A percentile compares a stretch with the other conserved stretches of the same genome.
These are phyloP conservation scores for Brachionus plicatilis DNA, from an alignment of 1,140 invertebrate species.

Conservation along the genomic window DNA sequence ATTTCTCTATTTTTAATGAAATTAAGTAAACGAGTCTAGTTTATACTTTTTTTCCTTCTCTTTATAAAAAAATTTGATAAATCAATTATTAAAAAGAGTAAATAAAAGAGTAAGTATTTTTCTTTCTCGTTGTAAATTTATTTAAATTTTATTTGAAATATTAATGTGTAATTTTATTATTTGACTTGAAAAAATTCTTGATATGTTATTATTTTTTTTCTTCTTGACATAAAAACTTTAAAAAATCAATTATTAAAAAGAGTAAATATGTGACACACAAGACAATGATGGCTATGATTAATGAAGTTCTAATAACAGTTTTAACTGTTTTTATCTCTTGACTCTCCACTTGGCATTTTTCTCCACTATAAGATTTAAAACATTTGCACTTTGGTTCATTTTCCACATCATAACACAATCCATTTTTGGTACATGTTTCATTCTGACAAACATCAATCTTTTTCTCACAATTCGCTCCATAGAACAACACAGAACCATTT, in stretches of 20 bases:
- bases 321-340: not conserved
- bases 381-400: not conserved
- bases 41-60: not conserved
- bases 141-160: too few species aligned
- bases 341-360: slow-evolving; percentile 7
- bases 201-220: too few species aligned
- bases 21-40: too few species aligned
- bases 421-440: slow-evolving; percentile 20
- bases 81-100: not conserved
- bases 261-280: not conserved
- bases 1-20: too few species aligned
- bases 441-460: not conserved
- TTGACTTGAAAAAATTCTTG: too few species aligned
- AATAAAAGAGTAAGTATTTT: too few species aligned
- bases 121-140: too few species aligned
- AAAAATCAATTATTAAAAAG: not conserved
- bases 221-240: not conserved
- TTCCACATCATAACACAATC: not conserved
- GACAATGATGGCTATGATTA: not conserved
- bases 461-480: not conserved
- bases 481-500: not conserved
- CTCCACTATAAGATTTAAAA: not conserved
- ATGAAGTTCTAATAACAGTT: not conserved
- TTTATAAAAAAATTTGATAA: not conserved
- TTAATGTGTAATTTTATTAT: too few species aligned